Evolutionary conservation across 2,113 vertebrate genomes (phyloP).

Genomic region (Aspidoscelis tigris): DNA sequence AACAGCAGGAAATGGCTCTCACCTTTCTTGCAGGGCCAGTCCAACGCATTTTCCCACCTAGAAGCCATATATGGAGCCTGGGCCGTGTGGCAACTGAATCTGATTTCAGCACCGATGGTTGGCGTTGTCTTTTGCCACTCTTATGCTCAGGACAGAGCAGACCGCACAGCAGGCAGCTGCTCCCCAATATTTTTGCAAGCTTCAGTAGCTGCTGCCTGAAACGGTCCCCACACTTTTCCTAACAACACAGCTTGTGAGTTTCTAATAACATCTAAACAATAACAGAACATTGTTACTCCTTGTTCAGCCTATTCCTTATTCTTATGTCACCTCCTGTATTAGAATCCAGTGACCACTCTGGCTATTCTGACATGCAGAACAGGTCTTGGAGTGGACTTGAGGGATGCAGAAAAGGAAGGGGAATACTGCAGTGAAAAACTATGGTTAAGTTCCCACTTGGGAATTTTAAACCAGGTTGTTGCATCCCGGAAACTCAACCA

Average conservation of each 20-base stretch:
- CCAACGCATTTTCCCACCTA: background rate
- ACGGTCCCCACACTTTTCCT: too few species aligned
- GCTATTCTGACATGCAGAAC: background rate
- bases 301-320: background rate
- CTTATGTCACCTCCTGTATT: background rate
- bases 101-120: background rate
- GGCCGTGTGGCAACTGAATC: background rate
- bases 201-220: background rate
- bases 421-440: too few species aligned
- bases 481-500: too few species aligned
- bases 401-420: too few species aligned
- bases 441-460: too few species aligned
- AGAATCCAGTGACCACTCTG: background rate
- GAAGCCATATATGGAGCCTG: background rate
- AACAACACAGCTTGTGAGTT: too few species aligned
- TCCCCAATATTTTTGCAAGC: too few species aligned
- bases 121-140: background rate
- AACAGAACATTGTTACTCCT: background rate
- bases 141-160: background rate
- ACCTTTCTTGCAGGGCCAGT: background rate
- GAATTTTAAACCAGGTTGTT: too few species aligned
- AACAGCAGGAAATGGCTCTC: background rate
- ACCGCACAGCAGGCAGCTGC: background rate
- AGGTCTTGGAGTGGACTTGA: background rate
- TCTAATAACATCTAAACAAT: background rate